Evolutionary conservation across 2,888 invertebrate species (phyloP).

Genomic region (Cosmopolites sordidus): DNA sequence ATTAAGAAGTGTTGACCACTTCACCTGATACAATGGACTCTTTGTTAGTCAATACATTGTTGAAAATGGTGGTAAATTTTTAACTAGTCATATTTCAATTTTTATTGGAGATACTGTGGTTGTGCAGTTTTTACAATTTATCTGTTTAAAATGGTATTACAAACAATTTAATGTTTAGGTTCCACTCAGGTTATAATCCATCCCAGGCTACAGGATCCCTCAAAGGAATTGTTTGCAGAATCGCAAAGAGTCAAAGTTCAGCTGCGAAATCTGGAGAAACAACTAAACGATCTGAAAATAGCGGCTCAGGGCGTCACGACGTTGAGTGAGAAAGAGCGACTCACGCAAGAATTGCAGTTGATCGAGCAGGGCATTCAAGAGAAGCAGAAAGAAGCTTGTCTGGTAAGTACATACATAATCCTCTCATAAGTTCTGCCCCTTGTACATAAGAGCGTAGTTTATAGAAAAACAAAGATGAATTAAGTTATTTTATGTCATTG

Average conservation of each 20-base stretch:
- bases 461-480: too few species aligned
- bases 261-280: conserved; percentile 57
- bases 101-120: not conserved
- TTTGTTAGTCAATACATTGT: too few species aligned
- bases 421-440: too few species aligned
- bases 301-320: conserved; percentile 52
- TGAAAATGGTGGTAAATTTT: too few species aligned
- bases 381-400: conserved; percentile 56
- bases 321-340: conserved; percentile 54
- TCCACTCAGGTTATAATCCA: conserved; percentile 43
- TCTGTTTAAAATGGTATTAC: not conserved
- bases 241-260: conserved; percentile 59
- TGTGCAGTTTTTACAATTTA: not conserved
- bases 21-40: too few species aligned
- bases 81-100: not conserved
- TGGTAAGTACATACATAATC: too few species aligned
- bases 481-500: too few species aligned
- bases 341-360: conserved; percentile 57
- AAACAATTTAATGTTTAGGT: conserved; percentile 29
- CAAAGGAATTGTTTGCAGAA: conserved; percentile 51
- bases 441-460: too few species aligned
- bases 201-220: conserved; percentile 43
- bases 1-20: too few species aligned
- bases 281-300: conserved; percentile 57
- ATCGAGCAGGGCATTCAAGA: conserved; percentile 61